Conservation (phyloP, 2,888 invertebrate species). For the Tanypteryx hageni region DNA sequence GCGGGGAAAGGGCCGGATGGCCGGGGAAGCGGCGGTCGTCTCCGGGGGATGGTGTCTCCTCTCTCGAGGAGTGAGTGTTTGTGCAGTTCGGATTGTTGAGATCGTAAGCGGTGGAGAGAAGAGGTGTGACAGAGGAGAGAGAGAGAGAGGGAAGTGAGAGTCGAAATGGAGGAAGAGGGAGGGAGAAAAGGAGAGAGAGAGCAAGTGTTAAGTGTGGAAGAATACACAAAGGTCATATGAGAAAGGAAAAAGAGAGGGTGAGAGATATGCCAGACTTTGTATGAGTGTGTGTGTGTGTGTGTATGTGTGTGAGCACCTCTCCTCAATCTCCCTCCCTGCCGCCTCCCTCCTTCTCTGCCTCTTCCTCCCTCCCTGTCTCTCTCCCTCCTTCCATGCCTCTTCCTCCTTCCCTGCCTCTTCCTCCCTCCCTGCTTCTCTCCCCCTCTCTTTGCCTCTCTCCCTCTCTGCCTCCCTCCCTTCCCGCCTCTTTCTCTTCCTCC, state of each 20-base stretch:
- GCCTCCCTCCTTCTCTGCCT: no score
- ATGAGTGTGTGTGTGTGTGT: background rate
- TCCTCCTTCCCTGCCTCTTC: no score
- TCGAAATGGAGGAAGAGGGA: background rate
- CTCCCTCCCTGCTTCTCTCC: no score
- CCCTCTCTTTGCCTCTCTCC: no score
- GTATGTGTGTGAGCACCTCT: background rate
- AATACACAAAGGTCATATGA: conserved; percentile 28
- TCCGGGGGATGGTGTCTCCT: background rate
- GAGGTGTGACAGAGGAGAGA: background rate
- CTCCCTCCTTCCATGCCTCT: no score
- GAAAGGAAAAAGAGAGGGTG: background rate
- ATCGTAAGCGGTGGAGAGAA: background rate
- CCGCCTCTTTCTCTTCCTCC: no score
- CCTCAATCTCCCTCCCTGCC: no score
- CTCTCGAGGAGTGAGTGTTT: conserved; percentile 11
- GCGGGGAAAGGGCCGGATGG: background rate
- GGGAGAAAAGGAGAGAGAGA: background rate
- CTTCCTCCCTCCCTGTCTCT: no score
- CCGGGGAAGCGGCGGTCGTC: background rate
- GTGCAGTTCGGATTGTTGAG: conserved; percentile 34
- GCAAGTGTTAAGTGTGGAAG: conserved; percentile 47
- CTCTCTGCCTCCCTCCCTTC: no score
- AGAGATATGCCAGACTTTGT: background rate
- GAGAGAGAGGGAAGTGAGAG: background rate